Conservation (phyloP, 2,797 vertebrate species). For the Smutsia temminckii region DNA sequence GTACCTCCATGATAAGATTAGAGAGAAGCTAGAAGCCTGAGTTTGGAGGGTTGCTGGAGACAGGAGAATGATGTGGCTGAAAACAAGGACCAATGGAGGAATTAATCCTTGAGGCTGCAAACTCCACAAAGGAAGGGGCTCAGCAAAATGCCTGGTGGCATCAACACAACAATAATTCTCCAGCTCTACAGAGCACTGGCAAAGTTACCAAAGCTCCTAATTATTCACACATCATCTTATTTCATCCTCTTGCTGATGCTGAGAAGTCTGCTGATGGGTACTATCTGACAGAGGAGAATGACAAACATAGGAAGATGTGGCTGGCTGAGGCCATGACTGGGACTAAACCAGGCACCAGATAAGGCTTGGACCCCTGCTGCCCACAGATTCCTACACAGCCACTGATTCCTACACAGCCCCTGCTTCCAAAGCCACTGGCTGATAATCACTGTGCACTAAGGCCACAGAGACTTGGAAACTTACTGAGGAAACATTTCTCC, state of each 20-base stretch:
- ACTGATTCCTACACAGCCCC: neutral
- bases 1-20: neutral
- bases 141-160: neutral
- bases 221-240: neutral
- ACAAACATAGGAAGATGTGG: neutral
- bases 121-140: neutral
- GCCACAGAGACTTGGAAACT: neutral
- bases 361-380: neutral
- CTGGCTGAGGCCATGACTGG: neutral
- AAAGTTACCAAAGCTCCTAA: neutral
- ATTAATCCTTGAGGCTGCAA: neutral
- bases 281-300: neutral
- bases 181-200: neutral
- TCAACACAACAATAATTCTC: neutral
- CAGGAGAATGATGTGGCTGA: neutral
- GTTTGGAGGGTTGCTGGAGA: neutral
- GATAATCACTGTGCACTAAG: neutral
- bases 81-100: neutral
- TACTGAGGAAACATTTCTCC: conserved; percentile 39
- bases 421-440: neutral
- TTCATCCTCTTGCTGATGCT: neutral
- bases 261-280: neutral
- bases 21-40: neutral
- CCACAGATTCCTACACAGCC: too few relatives aligned
- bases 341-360: neutral